Evolutionary conservation across 2,888 invertebrate species (phyloP).

Genomic region (Tetranychus truncatus): DNA sequence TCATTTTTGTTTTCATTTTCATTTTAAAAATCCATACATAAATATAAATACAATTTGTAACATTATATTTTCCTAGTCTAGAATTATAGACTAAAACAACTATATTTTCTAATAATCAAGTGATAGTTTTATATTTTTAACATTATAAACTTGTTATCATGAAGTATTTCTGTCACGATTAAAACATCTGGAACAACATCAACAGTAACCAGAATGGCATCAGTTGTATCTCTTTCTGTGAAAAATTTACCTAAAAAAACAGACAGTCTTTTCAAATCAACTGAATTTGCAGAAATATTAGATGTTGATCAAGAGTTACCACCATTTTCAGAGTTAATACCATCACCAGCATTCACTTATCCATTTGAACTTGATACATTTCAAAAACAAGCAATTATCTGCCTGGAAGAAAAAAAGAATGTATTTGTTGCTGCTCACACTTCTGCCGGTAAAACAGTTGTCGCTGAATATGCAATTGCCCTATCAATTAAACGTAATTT

Average conservation of each 20-base stretch:
- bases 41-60: too few species aligned
- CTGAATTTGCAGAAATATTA: neutral
- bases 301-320: neutral
- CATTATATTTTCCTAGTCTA: too few species aligned
- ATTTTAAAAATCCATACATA: too few species aligned
- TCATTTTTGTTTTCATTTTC: too few species aligned
- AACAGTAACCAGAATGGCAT: neutral
- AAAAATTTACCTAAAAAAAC: neutral
- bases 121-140: too few species aligned
- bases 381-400: constrained; percentile 88
- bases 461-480: constrained; percentile 97
- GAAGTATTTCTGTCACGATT: too few species aligned
- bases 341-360: constrained; percentile 18
- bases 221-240: neutral
- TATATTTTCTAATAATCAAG: too few species aligned
- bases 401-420: constrained; percentile 76
- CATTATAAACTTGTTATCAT: too few species aligned
- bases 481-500: constrained; percentile 42
- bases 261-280: neutral
- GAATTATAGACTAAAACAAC: too few species aligned
- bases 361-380: constrained; percentile 83
- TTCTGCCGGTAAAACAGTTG: constrained; percentile 94
- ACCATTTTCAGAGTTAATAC: constrained; percentile 8
- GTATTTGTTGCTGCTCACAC: constrained; percentile 99
- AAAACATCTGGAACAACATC: too few species aligned